Evolutionary conservation across 2,797 vertebrate species (phyloP), one percentile per base, ranked within the genome.

Genomic region (Siniperca undulata): DNA sequence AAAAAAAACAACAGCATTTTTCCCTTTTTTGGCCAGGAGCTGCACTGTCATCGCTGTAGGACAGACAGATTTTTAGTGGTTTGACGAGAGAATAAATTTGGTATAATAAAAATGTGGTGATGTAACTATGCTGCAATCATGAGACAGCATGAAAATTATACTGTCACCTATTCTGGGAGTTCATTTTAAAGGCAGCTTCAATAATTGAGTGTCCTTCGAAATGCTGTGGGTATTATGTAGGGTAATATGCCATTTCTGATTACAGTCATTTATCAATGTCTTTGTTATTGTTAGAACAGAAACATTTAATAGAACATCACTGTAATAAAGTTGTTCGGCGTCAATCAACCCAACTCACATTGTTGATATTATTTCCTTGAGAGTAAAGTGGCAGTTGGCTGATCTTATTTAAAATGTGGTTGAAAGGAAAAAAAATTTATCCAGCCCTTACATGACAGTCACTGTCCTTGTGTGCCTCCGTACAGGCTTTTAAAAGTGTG

Each of bases 101-200:
- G 30, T 61, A 70, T 69, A 79, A 88, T 61, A 77, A 68, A 80
- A 58, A 80, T 70, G 52, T 0, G 48, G 77, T 83, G 78, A 92
- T 59, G 81, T 58, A 89, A 84, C 82, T 65, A 53, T 44, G 66
- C 70, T 64, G 83, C 84, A 91, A 80, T 91, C 78, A 83, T 13
- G 50, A 79, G 78, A 61, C 65, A 77, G 83, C 84, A 69, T 84
- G 85, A 20, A 87, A 90, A 91, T 88, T 74, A 81, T 67, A n/a
- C 82, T 91, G 89, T 90, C 90, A 90, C 84, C 80, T 90, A 80
- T 72, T 88, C 64, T 67, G 38, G 68, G 69, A 86, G 77, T 80
- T 76, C n/a, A 38, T 82, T 83, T 83, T 78, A 73, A 82, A 81
- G 60, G 36, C 75, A 70, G 69, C 86, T 65, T 80, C 38, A 82